These are phyloP conservation scores for Euleptes europaea DNA, from an alignment of 2,113 vertebrate genomes.

Conservation along the genomic window DNA sequence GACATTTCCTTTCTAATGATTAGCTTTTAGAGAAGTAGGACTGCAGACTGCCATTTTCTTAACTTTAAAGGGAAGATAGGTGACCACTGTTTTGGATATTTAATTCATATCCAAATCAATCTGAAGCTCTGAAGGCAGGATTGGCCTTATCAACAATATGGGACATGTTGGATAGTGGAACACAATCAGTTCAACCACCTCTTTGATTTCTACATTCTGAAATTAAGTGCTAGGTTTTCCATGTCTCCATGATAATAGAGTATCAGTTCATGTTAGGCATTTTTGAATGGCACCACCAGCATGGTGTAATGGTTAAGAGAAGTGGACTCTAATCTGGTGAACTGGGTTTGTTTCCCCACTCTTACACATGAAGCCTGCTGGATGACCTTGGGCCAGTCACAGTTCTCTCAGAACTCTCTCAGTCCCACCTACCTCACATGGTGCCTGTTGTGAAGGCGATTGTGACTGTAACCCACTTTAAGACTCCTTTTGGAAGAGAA, in stretches of 20 bases:
- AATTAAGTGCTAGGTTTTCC: background rate
- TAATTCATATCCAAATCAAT: background rate
- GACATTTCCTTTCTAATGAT: constrained; percentile 15
- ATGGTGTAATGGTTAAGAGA: too few relatives aligned
- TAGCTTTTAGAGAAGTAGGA: constrained; percentile 24
- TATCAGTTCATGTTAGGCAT: background rate
- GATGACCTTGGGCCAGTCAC: too few relatives aligned
- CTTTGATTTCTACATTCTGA: background rate
- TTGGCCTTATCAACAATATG: background rate
- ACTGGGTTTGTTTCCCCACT: too few relatives aligned
- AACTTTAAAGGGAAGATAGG: background rate
- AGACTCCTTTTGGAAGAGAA: too few relatives aligned
- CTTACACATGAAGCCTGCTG: too few relatives aligned
- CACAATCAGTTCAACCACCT: background rate
- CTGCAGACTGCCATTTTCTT: background rate
- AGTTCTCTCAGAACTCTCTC: too few relatives aligned
- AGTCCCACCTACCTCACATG: too few relatives aligned
- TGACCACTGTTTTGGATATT: background rate
- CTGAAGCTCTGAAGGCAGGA: background rate
- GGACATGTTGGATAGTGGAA: background rate
- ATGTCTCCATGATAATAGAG: background rate
- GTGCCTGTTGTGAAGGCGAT: too few relatives aligned
- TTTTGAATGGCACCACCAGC: background rate
- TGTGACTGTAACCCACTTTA: too few relatives aligned
- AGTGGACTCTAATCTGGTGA: too few relatives aligned